Evolutionary conservation across 2,113 vertebrate species (phyloP).

Genomic region (Lycocorax pyrrhopterus): DNA sequence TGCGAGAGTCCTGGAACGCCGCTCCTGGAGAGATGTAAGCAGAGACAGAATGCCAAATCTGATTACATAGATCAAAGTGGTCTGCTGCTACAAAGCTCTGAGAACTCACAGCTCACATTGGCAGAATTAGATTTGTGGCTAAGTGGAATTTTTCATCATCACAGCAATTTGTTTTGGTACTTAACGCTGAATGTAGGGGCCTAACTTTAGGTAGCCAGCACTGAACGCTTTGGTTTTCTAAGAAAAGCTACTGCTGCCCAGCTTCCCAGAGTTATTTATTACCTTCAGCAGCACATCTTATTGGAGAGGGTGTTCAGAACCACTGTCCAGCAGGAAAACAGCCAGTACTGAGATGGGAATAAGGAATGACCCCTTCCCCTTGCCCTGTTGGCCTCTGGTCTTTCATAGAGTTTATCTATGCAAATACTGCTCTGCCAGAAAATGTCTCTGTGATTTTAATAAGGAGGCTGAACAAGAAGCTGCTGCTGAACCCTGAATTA

Average conservation of each 20-base stretch:
- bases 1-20: background rate
- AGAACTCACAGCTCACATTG: background rate
- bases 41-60: conserved; percentile 16
- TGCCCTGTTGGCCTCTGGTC: background rate
- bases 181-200: background rate
- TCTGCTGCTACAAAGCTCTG: conserved; percentile 3
- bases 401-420: background rate
- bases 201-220: background rate
- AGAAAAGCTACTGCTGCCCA: background rate
- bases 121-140: conserved; percentile 32
- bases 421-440: conserved; percentile 43
- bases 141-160: conserved; percentile 36
- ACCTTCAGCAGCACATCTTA: background rate
- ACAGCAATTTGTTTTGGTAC: conserved; percentile 6
- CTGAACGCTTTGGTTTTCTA: background rate
- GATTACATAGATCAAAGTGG: conserved; percentile 29
- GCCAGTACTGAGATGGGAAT: background rate
- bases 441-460: conserved; percentile 5
- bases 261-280: background rate
- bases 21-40: background rate
- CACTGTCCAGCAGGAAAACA: background rate
- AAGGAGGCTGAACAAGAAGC: conserved; percentile 27
- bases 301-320: background rate
- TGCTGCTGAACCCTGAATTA: conserved; percentile 63
- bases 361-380: background rate